Evolutionary conservation across 1,140 invertebrate genomes (phyloP), one percentile per base, ranked within the genome.

Genomic region (Kradibia gibbosae): DNA sequence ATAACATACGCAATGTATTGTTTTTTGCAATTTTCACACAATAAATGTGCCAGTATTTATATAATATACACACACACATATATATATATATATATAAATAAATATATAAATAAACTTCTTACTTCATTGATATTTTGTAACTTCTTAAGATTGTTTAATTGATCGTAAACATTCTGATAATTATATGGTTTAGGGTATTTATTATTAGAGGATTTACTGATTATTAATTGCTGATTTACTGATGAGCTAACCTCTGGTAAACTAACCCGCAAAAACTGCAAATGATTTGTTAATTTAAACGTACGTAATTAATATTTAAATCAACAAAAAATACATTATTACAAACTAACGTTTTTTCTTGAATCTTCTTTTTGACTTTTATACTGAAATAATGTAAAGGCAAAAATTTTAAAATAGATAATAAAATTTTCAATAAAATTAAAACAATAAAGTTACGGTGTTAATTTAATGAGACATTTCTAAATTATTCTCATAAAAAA

Each of bases 331-430:
- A 31, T 31, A 28, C 25, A 31, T 60, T 31, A 31, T n/a, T 31
- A 11, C 0, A 31, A 67, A 85, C 87, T 87, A 78, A 88, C 87
- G 5, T 48, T 78, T 75, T 86, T 86, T 65, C 82, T 83, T 11
- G 87, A 72, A 39, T 87, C 85, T 3, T 85, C 83, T 50, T 71
- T 84, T 48, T 65, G 50, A 53, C 74, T 83, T 31, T 84, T 85
- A 48, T 83, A 83, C 86, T 88, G 77, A 62, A 85, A 80, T 71
- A 13, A 20, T 67, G 17, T 20, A 20, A 39, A 67, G 11, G 13
- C 2, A 15, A 62, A 31, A 34, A 62, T 34, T 13, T 13, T 62
- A 28, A 60, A 60, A 28, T 60, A 60, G 7, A 28, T 60, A 60
- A 60, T 17, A 31, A 22, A 8, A 36, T 36, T 65, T 4, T 65